A percentile compares a stretch with the other conserved stretches of the same genome.
phyloP scores from a whole-genome alignment of 35 echinoderm and acorn worm genomes.

The Amphiura filiformis region DNA sequence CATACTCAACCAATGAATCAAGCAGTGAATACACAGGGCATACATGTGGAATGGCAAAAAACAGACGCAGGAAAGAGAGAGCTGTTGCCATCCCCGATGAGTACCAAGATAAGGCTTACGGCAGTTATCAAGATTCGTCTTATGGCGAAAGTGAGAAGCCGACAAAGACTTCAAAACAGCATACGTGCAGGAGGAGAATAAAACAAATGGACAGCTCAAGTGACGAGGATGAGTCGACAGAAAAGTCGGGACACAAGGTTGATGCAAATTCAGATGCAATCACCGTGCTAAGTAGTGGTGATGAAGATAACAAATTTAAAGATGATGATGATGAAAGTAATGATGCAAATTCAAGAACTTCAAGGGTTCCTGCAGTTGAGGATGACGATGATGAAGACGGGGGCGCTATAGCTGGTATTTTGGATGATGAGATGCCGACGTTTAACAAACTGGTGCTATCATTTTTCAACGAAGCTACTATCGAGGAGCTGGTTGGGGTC shows the following conservation, averaged over 20 bases:
- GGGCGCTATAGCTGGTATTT: background rate
- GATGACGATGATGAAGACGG: slow-evolving; percentile 35
- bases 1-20: background rate
- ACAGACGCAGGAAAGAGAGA: background rate
- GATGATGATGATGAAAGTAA: slow-evolving; percentile 10
- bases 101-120: background rate
- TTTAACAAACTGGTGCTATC: slow-evolving; percentile 42
- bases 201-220: background rate
- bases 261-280: too few species aligned
- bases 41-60: background rate
- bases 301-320: background rate
- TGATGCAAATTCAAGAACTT: background rate
- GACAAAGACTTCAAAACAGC: too few species aligned
- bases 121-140: too few species aligned
- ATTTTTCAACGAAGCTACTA: slow-evolving; percentile 78
- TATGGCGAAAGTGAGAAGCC: too few species aligned
- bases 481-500: slow-evolving; percentile 67
- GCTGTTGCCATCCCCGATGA: background rate
- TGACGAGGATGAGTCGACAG: background rate
- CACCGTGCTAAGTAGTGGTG: background rate
- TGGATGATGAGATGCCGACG: slow-evolving; percentile 32
- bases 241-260: too few species aligned
- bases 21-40: background rate
- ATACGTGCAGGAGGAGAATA: background rate
- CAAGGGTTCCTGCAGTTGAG: background rate